Conservation (phyloP, 2,797 vertebrate genomes). For the Poecilia velifera region DNA sequence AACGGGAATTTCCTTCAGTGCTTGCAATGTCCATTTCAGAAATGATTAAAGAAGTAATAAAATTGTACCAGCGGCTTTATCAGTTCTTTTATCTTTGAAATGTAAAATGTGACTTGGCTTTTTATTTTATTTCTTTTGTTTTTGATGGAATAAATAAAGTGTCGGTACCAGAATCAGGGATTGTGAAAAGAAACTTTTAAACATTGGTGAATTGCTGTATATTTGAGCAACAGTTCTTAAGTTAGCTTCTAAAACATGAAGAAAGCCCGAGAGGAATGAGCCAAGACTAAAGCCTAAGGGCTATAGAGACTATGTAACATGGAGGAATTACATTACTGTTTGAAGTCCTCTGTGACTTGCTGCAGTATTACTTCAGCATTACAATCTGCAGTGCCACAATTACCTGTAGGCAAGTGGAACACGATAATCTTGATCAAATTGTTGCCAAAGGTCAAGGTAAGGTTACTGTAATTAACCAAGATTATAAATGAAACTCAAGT, state of each 20-base stretch:
- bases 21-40: not conserved
- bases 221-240: not conserved
- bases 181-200: too few relatives aligned
- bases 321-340: not conserved
- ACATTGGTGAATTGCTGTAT: not conserved
- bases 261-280: not conserved
- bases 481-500: not conserved
- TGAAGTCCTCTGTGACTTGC: not conserved
- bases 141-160: too few relatives aligned
- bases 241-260: not conserved
- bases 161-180: too few relatives aligned
- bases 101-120: not conserved
- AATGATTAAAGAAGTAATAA: not conserved
- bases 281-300: not conserved
- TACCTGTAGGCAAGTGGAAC: slow-evolving; percentile 2
- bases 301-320: not conserved
- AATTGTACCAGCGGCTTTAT: not conserved
- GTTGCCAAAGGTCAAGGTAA: not conserved
- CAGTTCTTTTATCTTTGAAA: not conserved
- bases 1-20: not conserved
- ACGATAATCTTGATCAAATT: not conserved
- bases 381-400: not conserved
- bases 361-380: not conserved
- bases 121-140: not conserved
- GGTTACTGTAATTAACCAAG: not conserved